A percentile compares a stretch with the other conserved stretches of the same genome.
Conservation (phyloP, 2,113 vertebrate genomes). For the Bolborhynchus lineola region DNA sequence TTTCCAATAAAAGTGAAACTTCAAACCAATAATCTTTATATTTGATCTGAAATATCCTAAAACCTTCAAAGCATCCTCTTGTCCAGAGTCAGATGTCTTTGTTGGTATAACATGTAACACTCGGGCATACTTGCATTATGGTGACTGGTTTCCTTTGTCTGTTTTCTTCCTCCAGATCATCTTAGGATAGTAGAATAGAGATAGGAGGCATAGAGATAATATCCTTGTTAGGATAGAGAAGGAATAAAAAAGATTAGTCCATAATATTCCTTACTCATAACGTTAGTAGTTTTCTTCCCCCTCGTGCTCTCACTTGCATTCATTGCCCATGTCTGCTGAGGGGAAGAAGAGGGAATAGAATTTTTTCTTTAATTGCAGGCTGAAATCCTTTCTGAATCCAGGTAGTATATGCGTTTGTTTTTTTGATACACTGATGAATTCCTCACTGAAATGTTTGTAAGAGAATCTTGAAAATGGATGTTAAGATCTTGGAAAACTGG, state of each 20-base stretch:
- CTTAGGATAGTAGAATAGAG: neutral
- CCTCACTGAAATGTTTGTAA: neutral
- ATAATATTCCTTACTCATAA: neutral
- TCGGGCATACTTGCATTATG: neutral
- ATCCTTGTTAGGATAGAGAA: too few relatives aligned
- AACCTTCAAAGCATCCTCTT: neutral
- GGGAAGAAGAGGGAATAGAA: neutral
- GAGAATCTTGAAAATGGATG: neutral
- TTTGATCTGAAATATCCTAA: neutral
- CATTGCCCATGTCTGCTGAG: rapidly evolving
- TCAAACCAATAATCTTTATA: neutral
- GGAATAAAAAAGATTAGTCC: neutral
- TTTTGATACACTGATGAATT: neutral
- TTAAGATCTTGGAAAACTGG: neutral
- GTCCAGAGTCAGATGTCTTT: neutral
- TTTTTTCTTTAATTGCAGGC: neutral
- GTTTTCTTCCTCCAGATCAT: neutral
- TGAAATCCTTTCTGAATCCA: neutral
- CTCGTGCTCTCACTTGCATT: neutral
- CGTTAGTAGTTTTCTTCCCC: neutral
- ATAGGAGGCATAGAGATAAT: too few relatives aligned
- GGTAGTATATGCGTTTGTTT: neutral
- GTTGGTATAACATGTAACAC: neutral
- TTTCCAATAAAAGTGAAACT: neutral
- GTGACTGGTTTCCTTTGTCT: neutral